Percentiles rank a stretch among this genome's conserved stretches.
Evolutionary conservation across 2,113 vertebrate species (phyloP).

Genomic region (Pygoscelis adeliae): DNA sequence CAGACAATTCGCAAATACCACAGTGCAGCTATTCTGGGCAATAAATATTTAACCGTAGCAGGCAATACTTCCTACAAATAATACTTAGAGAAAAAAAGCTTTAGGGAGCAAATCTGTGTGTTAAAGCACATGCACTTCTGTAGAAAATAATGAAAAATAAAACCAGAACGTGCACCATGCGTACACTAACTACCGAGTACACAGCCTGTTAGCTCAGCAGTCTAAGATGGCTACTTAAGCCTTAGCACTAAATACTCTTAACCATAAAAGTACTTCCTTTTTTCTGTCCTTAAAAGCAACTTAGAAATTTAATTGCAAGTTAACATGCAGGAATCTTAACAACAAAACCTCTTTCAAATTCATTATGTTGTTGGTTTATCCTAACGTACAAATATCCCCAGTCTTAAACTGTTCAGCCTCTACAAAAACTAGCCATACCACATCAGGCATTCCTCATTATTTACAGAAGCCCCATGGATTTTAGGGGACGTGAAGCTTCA

Average conservation of each 20-base stretch:
- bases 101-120: neutral
- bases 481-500: neutral
- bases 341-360: neutral
- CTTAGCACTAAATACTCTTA: neutral
- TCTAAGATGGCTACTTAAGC: neutral
- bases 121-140: neutral
- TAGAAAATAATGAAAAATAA: neutral
- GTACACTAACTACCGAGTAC: fast-evolving
- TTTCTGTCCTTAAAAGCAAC: neutral
- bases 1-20: neutral
- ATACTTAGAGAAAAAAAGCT: neutral
- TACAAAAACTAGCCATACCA: neutral
- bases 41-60: neutral
- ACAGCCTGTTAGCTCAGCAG: neutral
- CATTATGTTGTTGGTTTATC: neutral
- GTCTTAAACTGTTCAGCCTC: neutral
- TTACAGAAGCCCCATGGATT: neutral
- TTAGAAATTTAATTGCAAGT: neutral
- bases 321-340: neutral
- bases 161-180: neutral
- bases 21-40: neutral
- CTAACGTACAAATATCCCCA: neutral
- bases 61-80: neutral
- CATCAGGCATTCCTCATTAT: neutral
- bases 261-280: neutral